Evolutionary conservation across 1,140 invertebrate species (phyloP), one percentile per base, ranked within the genome.

Genomic region (Stegodyphus dumicola): DNA sequence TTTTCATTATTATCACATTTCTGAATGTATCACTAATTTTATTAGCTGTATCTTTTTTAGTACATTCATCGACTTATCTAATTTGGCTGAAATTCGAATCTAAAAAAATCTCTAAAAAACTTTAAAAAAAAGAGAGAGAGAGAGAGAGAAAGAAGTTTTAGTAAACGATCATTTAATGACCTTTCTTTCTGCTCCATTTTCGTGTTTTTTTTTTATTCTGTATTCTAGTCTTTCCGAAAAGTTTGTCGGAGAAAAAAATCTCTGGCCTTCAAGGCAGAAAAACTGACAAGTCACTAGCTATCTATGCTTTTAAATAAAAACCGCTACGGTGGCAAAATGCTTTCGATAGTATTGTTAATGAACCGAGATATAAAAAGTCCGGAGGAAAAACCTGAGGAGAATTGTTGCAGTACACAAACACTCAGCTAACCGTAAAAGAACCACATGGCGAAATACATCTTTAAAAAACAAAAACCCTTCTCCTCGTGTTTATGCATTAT

Each of bases 261-360:
- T 18, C 6, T 51, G 53, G 15, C 18, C 77, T 54, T 4, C 18
- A 54, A 69, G 77, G 66, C 52, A 78, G 13, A 78, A 69, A 54
- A 54, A 52, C 48, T 77, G 75, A 65, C 75, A 78, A 69, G 65
- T 18, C 52, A n/a, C 65, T 78, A 78, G 67, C 77, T 78, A 69
- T 51, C 15, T 65, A 33, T 33, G 33, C 33, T 33, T 78, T 54
- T 69, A 78, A 78, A 78, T 78, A 78, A 78, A 78, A 78, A 78
- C 77, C 17, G 52, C 65, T 49, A 18, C n/a, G 7, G 48, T 67
- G 66, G 77, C 66, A 78, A 78, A 78, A 78, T 78, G 54, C 65
- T 78, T 51, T 78, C 77, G 77, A 78, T 78, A 78, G n/a, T 17
- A 69, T 78, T 78, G 77, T 78, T 78, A 78, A 78, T 78, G 77